Conservation (phyloP, 2,888 invertebrate species). For the Temnothorax unifasciatus region DNA sequence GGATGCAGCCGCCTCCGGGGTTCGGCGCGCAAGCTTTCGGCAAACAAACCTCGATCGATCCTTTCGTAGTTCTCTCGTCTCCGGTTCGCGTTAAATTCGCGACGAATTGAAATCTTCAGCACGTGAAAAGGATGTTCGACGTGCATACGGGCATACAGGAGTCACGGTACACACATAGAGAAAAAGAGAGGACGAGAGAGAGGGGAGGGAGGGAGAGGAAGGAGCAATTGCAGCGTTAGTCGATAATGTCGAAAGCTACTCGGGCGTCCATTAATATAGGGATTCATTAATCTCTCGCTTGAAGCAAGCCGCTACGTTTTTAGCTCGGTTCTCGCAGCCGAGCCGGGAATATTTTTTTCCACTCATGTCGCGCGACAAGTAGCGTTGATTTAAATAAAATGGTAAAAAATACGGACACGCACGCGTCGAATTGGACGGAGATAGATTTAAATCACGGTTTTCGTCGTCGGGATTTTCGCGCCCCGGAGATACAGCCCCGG, state of each 20-base stretch:
- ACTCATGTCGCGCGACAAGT: neutral
- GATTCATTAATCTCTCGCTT: constrained; percentile 44
- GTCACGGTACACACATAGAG: neutral
- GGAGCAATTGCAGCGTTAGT: constrained; percentile 28
- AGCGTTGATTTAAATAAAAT: constrained; percentile 7
- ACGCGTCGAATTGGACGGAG: neutral
- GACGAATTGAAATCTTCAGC: constrained; percentile 46
- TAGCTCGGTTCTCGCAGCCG: neutral
- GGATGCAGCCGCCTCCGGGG: constrained; percentile 52
- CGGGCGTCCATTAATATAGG: constrained; percentile 27
- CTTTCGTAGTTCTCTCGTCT: constrained; percentile 57
- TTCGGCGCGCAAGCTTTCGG: constrained; percentile 57
- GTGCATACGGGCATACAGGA: neutral
- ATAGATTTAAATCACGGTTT: constrained; percentile 12
- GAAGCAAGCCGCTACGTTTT: constrained; percentile 14
- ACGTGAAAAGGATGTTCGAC: constrained; percentile 12
- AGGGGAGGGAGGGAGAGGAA: neutral
- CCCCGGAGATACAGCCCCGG: neutral
- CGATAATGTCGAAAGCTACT: constrained; percentile 49
- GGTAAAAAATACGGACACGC: neutral
- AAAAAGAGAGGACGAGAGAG: neutral
- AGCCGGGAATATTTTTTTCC: neutral
- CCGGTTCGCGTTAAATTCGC: constrained; percentile 55
- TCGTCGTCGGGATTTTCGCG: neutral
- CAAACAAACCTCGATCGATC: constrained; percentile 66